Conservation (phyloP, 37 sponge, comb jelly and placozoan species). For the Mnemiopsis leidyi region DNA sequence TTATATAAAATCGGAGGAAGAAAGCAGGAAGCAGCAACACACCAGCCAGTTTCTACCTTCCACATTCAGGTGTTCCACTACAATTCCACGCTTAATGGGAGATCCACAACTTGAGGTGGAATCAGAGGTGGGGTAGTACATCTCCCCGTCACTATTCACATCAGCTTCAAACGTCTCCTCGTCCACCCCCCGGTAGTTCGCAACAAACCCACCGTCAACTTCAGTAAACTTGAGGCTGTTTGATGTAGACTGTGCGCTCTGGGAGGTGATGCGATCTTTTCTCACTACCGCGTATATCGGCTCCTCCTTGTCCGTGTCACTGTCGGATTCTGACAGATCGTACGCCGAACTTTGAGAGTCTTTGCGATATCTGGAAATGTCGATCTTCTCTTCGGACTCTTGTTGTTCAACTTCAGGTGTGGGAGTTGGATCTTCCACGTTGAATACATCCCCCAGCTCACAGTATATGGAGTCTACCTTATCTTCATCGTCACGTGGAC, state of each 20-base stretch:
- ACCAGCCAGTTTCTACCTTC: neutral
- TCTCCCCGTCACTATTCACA: neutral
- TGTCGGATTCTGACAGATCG: neutral
- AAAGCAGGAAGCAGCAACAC: too few species aligned
- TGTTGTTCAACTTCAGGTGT: neutral
- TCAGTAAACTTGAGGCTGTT: neutral
- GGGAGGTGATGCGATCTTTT: neutral
- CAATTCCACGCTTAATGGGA: neutral
- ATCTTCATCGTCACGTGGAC: neutral
- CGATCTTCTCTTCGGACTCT: neutral
- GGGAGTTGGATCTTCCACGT: neutral
- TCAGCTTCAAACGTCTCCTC: neutral
- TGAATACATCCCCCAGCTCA: neutral
- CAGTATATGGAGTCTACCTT: neutral
- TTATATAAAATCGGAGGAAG: neutral
- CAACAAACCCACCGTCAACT: neutral
- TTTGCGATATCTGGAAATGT: neutral
- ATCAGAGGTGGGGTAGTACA: neutral
- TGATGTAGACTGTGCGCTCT: neutral
- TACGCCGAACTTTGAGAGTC: slow-evolving; percentile 1
- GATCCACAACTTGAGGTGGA: neutral
- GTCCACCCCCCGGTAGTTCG: neutral
- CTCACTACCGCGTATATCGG: neutral
- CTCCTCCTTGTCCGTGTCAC: neutral
- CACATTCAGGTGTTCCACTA: neutral